Evolutionary conservation across 2,797 vertebrate genomes (phyloP), one percentile per base, ranked within the genome.

Genomic region (Cheirogaleus major): DNA sequence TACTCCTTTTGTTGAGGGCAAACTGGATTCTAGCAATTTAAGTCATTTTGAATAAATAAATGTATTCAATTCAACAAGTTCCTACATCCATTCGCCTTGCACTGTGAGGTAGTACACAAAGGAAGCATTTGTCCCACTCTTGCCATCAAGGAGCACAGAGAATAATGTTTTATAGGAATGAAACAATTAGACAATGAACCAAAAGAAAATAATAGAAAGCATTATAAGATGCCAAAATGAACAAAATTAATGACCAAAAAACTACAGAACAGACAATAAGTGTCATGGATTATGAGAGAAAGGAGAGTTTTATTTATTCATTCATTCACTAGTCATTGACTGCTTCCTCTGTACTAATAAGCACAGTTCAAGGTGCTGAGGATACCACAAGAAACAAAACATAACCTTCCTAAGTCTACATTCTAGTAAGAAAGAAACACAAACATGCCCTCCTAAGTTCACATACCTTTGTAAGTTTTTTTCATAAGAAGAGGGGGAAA

Each of bases 171-270:
- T 94, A 95, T 0, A 91, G 87, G 55, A 93, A 93, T 86, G 38
- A 96, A 96, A 97, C 91, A 97, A 96, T 91, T 38, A 95, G 93
- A 96, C 52, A 96, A 57, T 95, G 89, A 97, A 72, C 79, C 72
- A 94, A 96, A 95, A 86, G 69, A 91, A 95, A 95, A 87, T 86
- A 95, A 97, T 22, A 97, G 78, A 89, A 93, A 95, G 92, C 50
- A 91, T 92, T 96, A 86, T 95, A 96, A 97, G 80, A 93, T 65
- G 52, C 45, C 92, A 96, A 83, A 75, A 32, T 92, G 90, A 95
- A 96, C 73, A 96, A 95, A 97, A 92, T 76, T 93, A 89, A 84
- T 48, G 65, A 87, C 52, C 35, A 87, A 69, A 95, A 95, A 70
- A 27, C 75, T 92, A 89, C 8, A 43, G 7, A 86, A 91, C 14